Evolutionary conservation across 1,140 invertebrate genomes (phyloP).

Genomic region (Ruditapes philippinarum): DNA sequence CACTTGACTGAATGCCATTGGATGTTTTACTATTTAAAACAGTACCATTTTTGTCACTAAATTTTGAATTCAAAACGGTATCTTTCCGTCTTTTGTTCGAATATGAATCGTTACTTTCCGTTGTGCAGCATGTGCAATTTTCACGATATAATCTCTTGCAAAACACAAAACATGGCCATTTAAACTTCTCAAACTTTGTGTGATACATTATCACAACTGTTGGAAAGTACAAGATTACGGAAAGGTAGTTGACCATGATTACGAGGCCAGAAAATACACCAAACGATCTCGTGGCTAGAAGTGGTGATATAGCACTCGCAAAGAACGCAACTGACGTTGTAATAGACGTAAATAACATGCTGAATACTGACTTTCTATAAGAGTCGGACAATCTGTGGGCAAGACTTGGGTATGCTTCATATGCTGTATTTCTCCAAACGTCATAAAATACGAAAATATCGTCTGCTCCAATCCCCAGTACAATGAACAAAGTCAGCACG

Average conservation of each 20-base stretch:
- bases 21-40: not conserved
- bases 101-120: not conserved
- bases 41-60: not conserved
- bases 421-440: slow-evolving; percentile 74
- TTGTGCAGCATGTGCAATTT: not conserved
- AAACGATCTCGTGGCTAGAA: slow-evolving; percentile 77
- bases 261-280: slow-evolving; percentile 80
- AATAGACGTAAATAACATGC: slow-evolving; percentile 79
- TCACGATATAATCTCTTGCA: not conserved
- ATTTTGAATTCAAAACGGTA: not conserved
- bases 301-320: slow-evolving; percentile 75
- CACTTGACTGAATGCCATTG: not conserved
- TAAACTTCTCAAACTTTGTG: slow-evolving; percentile 66
- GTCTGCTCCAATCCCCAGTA: slow-evolving; percentile 81
- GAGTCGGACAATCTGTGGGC: slow-evolving; percentile 73
- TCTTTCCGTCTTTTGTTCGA: not conserved
- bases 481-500: slow-evolving; percentile 78
- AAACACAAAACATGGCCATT: slow-evolving; percentile 61
- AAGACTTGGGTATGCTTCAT: slow-evolving; percentile 66
- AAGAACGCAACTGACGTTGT: slow-evolving; percentile 82
- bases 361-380: slow-evolving; percentile 73
- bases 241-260: slow-evolving; percentile 81
- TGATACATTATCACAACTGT: slow-evolving; percentile 79
- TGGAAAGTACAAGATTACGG: slow-evolving; percentile 80
- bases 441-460: slow-evolving; percentile 81